Conservation (phyloP, 2,113 vertebrate species). For the Sylvietta virens region DNA sequence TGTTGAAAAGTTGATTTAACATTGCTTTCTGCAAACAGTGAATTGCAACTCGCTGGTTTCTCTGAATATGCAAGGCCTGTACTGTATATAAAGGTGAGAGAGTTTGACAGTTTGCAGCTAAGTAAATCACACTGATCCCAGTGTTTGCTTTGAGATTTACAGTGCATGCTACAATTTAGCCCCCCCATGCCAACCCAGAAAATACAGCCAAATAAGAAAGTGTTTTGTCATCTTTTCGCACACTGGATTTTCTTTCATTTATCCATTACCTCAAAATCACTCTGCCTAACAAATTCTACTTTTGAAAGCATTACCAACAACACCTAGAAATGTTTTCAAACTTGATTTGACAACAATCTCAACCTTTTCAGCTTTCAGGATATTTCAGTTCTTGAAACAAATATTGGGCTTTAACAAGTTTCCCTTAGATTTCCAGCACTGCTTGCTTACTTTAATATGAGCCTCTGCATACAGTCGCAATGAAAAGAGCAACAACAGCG, state of each 20-base stretch:
- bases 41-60: not conserved
- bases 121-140: not conserved
- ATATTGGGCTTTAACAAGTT: not conserved
- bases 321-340: not conserved
- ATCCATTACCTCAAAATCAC: not conserved
- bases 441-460: not conserved
- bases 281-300: not conserved
- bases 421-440: not conserved
- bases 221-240: not conserved
- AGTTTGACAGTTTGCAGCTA: not conserved
- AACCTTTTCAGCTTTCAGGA: not conserved
- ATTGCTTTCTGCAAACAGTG: constrained; percentile 13
- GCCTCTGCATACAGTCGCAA: not conserved
- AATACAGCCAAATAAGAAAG: not conserved
- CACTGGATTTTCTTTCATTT: not conserved
- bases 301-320: not conserved
- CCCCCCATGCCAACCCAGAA: not conserved
- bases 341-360: not conserved
- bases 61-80: not conserved
- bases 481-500: not conserved
- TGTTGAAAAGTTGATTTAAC: constrained; percentile 55
- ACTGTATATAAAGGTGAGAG: not conserved
- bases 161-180: not conserved
- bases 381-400: not conserved
- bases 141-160: constrained; percentile 7